These are phyloP conservation scores for Andrena chrysosceles DNA, from an alignment of 2,888 invertebrate species.

Conservation along the genomic window DNA sequence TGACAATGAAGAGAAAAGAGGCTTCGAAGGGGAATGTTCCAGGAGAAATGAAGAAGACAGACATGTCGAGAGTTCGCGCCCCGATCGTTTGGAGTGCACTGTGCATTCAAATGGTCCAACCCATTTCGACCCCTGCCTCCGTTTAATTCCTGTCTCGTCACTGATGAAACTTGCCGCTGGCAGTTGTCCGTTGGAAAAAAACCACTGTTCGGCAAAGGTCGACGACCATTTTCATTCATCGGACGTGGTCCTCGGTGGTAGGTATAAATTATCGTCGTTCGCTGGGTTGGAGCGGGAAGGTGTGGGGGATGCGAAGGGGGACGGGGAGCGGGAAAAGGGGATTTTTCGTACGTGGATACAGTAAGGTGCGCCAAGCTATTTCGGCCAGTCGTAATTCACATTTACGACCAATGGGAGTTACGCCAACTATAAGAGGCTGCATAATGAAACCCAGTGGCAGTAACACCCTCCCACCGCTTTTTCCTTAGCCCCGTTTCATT, in stretches of 20 bases:
- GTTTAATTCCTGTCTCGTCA: slow-evolving; percentile 55
- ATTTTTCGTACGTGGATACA: slow-evolving; percentile 63
- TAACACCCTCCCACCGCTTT: slow-evolving; percentile 56
- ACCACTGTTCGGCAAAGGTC: slow-evolving; percentile 16
- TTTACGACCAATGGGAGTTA: slow-evolving; percentile 82
- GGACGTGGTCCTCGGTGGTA: slow-evolving; percentile 23
- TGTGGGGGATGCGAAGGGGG: no score
- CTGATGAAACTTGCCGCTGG: slow-evolving; percentile 34
- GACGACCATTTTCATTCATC: slow-evolving; percentile 53
- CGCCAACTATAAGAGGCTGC: slow-evolving; percentile 82
- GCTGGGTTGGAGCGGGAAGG: slow-evolving; percentile 8
- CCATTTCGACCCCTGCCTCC: slow-evolving; percentile 17
- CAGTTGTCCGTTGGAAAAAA: slow-evolving; percentile 26
- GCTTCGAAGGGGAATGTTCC: slow-evolving; percentile 14
- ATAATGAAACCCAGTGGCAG: slow-evolving; percentile 80
- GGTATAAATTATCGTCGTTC: slow-evolving; percentile 50
- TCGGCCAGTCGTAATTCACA: slow-evolving; percentile 80
- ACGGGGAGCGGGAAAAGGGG: not conserved
- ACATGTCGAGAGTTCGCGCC: slow-evolving; percentile 3
- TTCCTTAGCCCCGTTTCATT: slow-evolving; percentile 52
- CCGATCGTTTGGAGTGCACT: slow-evolving; percentile 46
- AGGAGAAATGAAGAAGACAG: slow-evolving; percentile 22
- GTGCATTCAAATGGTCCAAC: slow-evolving; percentile 47
- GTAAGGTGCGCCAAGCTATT: slow-evolving; percentile 76
- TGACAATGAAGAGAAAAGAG: not conserved